Evolutionary conservation across 2,113 vertebrate genomes (phyloP), one percentile per base, ranked within the genome.

Genomic region (Antechinus flavipes): DNA sequence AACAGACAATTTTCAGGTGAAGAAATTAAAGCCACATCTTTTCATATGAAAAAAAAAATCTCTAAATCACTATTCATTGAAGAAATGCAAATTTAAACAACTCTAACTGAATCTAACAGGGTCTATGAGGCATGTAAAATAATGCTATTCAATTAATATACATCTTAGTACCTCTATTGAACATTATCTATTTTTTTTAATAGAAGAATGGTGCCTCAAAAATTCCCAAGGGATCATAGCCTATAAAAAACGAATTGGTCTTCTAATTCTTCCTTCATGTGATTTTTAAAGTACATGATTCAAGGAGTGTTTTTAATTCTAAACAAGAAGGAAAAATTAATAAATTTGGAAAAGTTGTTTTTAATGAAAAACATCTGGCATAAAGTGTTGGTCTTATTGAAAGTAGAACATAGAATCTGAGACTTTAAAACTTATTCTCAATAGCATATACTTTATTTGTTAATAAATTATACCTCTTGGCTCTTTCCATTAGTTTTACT

Each of bases 391-490:
- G 19, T 8, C 55, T 92, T 90, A 95, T 49, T 24, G 42, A 93
- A n/a, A 47, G 76, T 52, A 96, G 53, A 95, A 96, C 92, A 46
- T 2, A 25, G 30, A 91, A 12, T 3, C 10, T 52, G 54, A 12
- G 30, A 90, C 12, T 76, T 93, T 25, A 96, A 90, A 97, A 91
- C 1, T 19, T 35, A 90, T 94, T 54, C 50, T 93, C 24, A 91
- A 27, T 90, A 6, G 35, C 10, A 8, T 23, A 90, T 84, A 58
- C 0, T 16, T 9, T 90, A 50, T 61, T 93, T 12, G 27, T 26
- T 90, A 30, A 42, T 68, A 94, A 94, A 93, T 89, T 95, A 94
- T 92, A 90, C 52, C 58, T 96, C 8, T 91, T 94, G 94, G 93
- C 52, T 61, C 91, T 96, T 95, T 94, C 90, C 61, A 52, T 92